These are phyloP conservation scores for Drosophila emarginata DNA, from an alignment of 2,888 invertebrate genomes.

Conservation along the genomic window DNA sequence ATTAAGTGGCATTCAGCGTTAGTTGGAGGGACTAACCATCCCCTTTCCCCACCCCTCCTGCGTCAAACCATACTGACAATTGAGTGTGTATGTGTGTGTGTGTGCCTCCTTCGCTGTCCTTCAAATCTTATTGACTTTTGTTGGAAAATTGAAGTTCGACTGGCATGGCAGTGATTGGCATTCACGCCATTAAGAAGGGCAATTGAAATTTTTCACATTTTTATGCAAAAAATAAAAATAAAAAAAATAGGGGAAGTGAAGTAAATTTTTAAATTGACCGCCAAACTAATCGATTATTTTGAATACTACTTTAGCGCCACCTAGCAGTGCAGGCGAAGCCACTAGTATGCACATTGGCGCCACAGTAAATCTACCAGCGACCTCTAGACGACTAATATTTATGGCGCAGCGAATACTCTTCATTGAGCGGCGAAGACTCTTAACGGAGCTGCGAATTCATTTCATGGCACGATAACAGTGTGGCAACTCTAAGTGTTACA, in stretches of 20 bases:
- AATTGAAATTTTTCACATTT: conserved; percentile 23
- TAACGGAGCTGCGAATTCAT: no score
- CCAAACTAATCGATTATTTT: background rate
- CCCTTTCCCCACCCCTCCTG: background rate
- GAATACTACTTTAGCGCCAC: background rate
- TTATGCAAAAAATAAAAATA: background rate
- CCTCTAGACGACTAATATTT: background rate
- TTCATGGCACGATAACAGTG: background rate
- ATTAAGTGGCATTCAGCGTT: conserved; percentile 80
- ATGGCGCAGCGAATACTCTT: background rate
- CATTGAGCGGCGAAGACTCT: no score
- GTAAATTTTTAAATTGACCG: background rate
- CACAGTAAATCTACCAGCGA: background rate
- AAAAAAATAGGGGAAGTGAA: no score
- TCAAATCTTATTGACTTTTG: conserved; percentile 7
- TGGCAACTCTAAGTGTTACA: background rate
- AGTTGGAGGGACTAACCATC: conserved; percentile 46
- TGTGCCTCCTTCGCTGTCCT: background rate
- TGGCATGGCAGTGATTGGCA: conserved; percentile 66
- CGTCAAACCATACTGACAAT: no score
- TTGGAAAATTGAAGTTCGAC: conserved; percentile 27
- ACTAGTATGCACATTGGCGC: background rate
- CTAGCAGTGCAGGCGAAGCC: background rate
- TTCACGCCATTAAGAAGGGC: conserved; percentile 48
- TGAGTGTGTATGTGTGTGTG: background rate